A percentile compares a stretch with the other conserved stretches of the same genome.
Evolutionary conservation across 2,113 vertebrate genomes (phyloP).

Genomic region (Ictidomys tridecemlineatus): DNA sequence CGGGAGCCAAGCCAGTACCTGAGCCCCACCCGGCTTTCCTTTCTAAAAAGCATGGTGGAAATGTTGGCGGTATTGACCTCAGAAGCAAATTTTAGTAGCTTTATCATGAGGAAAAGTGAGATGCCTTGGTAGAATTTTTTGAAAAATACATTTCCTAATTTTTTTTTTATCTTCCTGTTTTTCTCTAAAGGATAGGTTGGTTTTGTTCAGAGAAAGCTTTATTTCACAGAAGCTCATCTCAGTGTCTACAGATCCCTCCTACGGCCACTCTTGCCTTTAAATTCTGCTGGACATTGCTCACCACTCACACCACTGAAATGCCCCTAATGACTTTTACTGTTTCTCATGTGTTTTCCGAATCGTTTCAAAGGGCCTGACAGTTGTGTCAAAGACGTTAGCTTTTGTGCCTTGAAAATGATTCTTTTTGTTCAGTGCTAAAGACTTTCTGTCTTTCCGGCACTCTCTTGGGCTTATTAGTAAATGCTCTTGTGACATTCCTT

Average conservation of each 20-base stretch:
- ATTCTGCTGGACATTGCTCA: background rate
- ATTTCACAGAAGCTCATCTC: background rate
- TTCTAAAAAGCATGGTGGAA: background rate
- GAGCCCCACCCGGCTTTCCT: constrained; percentile 5
- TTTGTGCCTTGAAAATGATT: background rate
- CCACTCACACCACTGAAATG: background rate
- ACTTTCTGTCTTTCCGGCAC: background rate
- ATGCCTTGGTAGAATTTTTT: background rate
- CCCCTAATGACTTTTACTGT: background rate
- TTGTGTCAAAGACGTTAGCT: background rate
- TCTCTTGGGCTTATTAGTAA: background rate
- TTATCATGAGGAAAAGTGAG: background rate
- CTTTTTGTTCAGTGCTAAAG: background rate
- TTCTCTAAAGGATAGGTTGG: background rate
- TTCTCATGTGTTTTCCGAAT: background rate
- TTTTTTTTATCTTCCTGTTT: background rate
- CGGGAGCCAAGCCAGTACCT: constrained; percentile 54
- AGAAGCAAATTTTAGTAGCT: background rate
- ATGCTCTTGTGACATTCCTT: background rate
- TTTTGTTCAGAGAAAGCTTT: background rate
- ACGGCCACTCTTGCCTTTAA: background rate
- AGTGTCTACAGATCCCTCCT: background rate
- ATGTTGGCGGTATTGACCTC: background rate
- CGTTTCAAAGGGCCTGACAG: background rate
- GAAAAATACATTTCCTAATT: background rate